These are phyloP conservation scores for Drosophila kanekoi DNA, from an alignment of 2,888 invertebrate genomes.

Conservation along the genomic window DNA sequence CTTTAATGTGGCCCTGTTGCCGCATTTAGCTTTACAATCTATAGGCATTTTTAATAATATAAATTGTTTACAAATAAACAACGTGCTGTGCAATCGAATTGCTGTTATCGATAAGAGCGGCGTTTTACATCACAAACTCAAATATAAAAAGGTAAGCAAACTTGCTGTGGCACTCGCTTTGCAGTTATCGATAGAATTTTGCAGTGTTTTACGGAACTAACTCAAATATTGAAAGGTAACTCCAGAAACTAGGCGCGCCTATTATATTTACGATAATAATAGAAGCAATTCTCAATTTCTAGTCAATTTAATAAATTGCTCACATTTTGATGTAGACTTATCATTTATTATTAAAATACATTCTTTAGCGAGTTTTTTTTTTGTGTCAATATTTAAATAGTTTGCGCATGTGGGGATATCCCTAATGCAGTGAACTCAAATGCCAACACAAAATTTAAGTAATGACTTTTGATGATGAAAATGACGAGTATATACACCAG, in stretches of 20 bases:
- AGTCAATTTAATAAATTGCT: too few species aligned
- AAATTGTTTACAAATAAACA: slow-evolving; percentile 47
- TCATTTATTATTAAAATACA: background rate
- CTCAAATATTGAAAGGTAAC: background rate
- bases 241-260: background rate
- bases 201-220: background rate
- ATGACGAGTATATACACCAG: slow-evolving; percentile 38
- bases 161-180: slow-evolving; percentile 15
- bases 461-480: slow-evolving; percentile 43
- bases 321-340: too few species aligned
- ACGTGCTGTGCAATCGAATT: slow-evolving; percentile 17
- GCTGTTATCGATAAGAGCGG: slow-evolving; percentile 40
- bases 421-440: slow-evolving; percentile 7
- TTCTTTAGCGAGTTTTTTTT: background rate
- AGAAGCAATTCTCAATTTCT: too few species aligned
- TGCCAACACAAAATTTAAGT: slow-evolving; percentile 27
- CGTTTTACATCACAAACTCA: background rate
- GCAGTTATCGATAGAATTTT: slow-evolving; percentile 46
- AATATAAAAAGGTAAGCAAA: background rate
- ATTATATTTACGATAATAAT: background rate
- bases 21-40: slow-evolving; percentile 90
- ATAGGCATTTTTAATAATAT: slow-evolving; percentile 87
- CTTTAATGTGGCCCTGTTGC: slow-evolving; percentile 91
- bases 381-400: background rate
- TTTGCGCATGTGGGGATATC: slow-evolving; percentile 1